Conservation (phyloP, 2,113 vertebrate genomes). For the Sarotherodon lohbergeri region DNA sequence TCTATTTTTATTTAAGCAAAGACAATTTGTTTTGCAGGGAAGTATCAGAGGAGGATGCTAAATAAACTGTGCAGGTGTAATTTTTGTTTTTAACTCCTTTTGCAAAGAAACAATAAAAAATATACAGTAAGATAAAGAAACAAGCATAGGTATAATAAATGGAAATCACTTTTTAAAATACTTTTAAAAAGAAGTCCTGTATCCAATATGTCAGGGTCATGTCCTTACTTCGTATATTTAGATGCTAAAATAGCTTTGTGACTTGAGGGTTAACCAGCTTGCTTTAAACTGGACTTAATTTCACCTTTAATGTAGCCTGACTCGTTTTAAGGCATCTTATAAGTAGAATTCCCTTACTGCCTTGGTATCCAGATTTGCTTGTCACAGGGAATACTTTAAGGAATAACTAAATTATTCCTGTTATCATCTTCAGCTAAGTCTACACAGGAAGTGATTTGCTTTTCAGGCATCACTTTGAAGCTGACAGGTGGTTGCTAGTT, state of each 20-base stretch:
- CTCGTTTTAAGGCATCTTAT: neutral
- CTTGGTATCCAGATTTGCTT: neutral
- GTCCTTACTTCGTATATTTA: neutral
- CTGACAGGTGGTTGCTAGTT: neutral
- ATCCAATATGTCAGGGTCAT: neutral
- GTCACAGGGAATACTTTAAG: neutral
- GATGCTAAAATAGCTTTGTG: neutral
- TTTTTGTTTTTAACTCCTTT: neutral
- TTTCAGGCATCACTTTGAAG: neutral
- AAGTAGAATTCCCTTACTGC: accelerated
- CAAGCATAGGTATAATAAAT: neutral
- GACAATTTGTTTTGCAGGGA: neutral
- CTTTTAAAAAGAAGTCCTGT: neutral
- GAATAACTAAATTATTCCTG: neutral
- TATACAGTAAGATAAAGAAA: neutral
- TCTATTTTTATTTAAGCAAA: neutral
- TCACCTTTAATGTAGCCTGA: neutral
- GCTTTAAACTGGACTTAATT: neutral
- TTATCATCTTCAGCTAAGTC: neutral
- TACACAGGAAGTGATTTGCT: neutral
- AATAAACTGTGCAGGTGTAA: neutral
- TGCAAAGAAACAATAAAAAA: neutral
- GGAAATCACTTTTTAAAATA: neutral
- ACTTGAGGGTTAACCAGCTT: neutral
- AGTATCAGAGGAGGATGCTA: neutral